phyloP scores from a whole-genome alignment of 2,113 vertebrate species.

The Papio anubis region DNA sequence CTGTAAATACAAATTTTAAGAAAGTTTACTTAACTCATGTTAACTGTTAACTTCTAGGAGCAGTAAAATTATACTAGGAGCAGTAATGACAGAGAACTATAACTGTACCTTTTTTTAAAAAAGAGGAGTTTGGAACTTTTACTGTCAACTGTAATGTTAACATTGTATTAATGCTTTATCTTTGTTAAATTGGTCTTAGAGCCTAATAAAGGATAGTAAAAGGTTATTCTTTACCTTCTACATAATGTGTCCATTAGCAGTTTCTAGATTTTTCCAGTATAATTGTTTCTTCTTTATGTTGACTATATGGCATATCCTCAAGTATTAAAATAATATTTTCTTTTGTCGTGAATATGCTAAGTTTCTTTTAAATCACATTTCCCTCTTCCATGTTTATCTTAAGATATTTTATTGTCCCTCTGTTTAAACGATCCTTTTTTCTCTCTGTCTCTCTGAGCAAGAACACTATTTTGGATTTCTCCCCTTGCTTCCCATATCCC shows the following conservation, averaged over 20 bases:
- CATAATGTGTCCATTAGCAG: neutral
- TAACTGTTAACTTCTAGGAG: no score
- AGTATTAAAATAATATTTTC: neutral
- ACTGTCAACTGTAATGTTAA: neutral
- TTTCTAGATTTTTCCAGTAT: neutral
- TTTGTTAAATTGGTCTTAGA: neutral
- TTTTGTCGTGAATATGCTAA: neutral
- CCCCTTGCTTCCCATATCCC: no score
- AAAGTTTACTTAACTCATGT: no score
- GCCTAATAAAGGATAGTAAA: neutral
- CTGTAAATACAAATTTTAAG: neutral
- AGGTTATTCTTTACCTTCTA: neutral
- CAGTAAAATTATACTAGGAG: neutral
- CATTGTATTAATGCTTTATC: neutral
- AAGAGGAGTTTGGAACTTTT: neutral
- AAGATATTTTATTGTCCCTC: neutral
- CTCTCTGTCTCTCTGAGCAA: no score
- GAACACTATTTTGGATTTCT: no score
- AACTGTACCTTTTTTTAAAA: neutral
- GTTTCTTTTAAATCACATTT: neutral
- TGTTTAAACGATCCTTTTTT: no score
- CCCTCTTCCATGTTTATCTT: neutral
- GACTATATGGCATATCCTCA: neutral
- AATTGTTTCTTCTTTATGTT: neutral
- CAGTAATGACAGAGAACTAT: neutral